Conservation (phyloP, 2,888 invertebrate species). For the Mongoloraphidia duomilia region DNA sequence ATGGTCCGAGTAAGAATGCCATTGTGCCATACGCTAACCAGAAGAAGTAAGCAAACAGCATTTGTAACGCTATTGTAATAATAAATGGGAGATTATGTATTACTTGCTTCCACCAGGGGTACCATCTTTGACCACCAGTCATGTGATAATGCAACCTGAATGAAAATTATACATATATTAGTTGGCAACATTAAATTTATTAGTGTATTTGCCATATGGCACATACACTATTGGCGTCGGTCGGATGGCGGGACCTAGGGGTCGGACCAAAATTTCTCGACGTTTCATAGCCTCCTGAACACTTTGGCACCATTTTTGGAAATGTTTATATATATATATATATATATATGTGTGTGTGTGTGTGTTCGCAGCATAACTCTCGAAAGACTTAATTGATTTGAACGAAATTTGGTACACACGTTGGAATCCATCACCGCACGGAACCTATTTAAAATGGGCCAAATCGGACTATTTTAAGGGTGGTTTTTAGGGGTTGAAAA, state of each 20-base stretch:
- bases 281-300: too few species aligned
- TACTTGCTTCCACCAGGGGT: constrained; percentile 16
- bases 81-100: constrained; percentile 36
- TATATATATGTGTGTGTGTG: not conserved
- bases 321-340: not conserved
- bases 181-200: not conserved
- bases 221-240: too few species aligned
- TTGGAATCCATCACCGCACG: too few species aligned
- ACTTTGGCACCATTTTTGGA: too few species aligned
- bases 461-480: too few species aligned
- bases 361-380: not conserved
- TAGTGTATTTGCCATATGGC: too few species aligned
- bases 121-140: constrained; percentile 16
- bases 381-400: too few species aligned
- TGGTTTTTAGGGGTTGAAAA: too few species aligned
- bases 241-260: too few species aligned
- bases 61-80: constrained; percentile 41
- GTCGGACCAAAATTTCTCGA: too few species aligned
- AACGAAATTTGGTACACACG: too few species aligned
- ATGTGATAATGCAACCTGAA: constrained; percentile 23
- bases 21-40: constrained; percentile 68
- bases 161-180: constrained; percentile 7
- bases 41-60: constrained; percentile 58
- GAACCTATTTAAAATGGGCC: too few species aligned
- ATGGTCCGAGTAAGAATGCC: constrained; percentile 61